Evolutionary conservation across 2,888 invertebrate genomes (phyloP).

Genomic region (Sphaeridia pumilis): DNA sequence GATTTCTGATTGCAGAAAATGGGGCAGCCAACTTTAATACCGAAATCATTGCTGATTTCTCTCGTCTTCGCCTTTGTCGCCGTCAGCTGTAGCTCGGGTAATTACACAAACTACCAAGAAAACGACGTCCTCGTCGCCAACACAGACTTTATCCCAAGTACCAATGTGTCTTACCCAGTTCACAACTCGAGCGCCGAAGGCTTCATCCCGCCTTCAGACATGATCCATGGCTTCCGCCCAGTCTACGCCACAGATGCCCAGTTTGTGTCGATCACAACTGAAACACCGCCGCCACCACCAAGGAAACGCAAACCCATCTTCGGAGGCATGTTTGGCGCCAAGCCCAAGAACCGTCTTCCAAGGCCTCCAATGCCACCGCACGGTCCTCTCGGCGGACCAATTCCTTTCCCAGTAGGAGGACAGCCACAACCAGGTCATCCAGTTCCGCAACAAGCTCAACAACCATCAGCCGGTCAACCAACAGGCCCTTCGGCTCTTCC

Average conservation of each 20-base stretch:
- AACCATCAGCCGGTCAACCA: background rate
- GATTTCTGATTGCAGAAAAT: background rate
- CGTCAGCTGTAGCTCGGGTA: background rate
- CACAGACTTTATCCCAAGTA: conserved; percentile 9
- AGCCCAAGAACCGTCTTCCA: conserved; percentile 12
- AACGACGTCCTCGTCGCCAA: conserved; percentile 17
- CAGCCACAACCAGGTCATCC: conserved; percentile 15
- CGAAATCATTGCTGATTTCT: no score
- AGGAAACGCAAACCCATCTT: conserved; percentile 15
- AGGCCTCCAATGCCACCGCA: conserved; percentile 2
- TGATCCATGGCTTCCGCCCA: conserved; percentile 32
- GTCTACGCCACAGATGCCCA: conserved; percentile 32
- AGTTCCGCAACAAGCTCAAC: no score
- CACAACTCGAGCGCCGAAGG: conserved; percentile 16
- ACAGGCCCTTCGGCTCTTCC: no score
- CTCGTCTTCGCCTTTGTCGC: background rate
- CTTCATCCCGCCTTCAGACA: conserved; percentile 24
- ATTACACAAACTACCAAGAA: conserved; percentile 15
- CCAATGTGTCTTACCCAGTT: conserved; percentile 9
- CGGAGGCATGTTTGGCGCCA: conserved; percentile 8
- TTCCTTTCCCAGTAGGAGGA: conserved; percentile 5
- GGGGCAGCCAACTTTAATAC: background rate
- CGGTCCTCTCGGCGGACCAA: no score
- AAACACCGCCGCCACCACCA: conserved; percentile 9
- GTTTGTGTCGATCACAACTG: conserved; percentile 32